Conservation (phyloP, 2,797 vertebrate genomes). For the Huso huso region DNA sequence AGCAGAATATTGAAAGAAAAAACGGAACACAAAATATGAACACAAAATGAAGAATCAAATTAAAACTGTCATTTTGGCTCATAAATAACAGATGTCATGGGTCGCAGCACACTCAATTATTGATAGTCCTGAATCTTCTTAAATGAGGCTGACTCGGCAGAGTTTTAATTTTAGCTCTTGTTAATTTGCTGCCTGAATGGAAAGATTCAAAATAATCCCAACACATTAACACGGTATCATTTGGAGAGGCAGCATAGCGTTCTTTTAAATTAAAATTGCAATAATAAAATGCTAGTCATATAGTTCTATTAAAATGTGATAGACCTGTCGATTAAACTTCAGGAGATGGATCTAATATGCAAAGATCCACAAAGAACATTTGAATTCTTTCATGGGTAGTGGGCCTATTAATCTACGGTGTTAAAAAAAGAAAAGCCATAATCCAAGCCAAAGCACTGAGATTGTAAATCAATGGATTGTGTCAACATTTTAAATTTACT, state of each 20-base stretch:
- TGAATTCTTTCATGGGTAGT: too few relatives aligned
- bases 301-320: conserved; percentile 56
- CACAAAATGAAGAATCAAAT: conserved; percentile 67
- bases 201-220: conserved; percentile 64
- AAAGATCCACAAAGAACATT: not conserved
- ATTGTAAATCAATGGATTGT: too few relatives aligned
- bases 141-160: conserved; percentile 69
- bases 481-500: too few relatives aligned
- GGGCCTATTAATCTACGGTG: too few relatives aligned
- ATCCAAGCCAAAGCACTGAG: too few relatives aligned
- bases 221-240: conserved; percentile 63
- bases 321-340: conserved; percentile 38
- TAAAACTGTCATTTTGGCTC: conserved; percentile 71
- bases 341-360: conserved; percentile 36
- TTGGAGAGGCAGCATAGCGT: conserved; percentile 47
- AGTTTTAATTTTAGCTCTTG: conserved; percentile 73
- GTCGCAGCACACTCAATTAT: conserved; percentile 70
- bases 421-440: too few relatives aligned
- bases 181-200: conserved; percentile 71
- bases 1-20: conserved; percentile 7
- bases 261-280: conserved; percentile 63
- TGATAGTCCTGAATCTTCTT: conserved; percentile 70
- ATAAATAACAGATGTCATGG: conserved; percentile 77
- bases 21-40: conserved; percentile 10
- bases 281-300: conserved; percentile 64